phyloP scores from a whole-genome alignment of 2,888 invertebrate genomes.

The Saturnia pavonia region DNA sequence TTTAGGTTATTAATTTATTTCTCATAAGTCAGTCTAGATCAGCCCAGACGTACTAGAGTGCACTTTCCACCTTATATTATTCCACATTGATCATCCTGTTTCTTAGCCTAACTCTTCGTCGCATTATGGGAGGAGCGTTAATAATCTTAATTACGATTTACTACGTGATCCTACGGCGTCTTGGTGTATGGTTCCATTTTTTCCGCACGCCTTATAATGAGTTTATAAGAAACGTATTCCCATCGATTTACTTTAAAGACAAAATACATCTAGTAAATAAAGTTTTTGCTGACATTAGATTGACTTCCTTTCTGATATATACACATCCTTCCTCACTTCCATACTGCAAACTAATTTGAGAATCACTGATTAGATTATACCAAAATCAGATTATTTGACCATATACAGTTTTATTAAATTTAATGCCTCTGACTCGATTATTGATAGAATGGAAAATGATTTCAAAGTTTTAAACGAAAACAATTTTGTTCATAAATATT shows the following conservation, averaged over 20 bases:
- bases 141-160: too few relatives aligned
- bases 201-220: background rate
- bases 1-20: background rate
- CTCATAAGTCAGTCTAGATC: too few relatives aligned
- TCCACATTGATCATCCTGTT: too few relatives aligned
- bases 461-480: slow-evolving; percentile 1
- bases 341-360: too few relatives aligned
- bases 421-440: background rate
- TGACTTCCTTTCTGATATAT: too few relatives aligned
- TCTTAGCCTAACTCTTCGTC: too few relatives aligned
- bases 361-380: background rate
- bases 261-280: background rate
- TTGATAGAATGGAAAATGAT: background rate
- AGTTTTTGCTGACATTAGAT: too few relatives aligned
- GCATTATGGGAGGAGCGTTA: too few relatives aligned
- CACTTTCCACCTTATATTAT: too few relatives aligned
- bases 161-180: background rate
- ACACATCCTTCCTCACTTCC: too few relatives aligned
- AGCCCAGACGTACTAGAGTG: too few relatives aligned
- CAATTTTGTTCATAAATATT: background rate
- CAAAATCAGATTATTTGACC: background rate
- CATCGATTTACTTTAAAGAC: background rate
- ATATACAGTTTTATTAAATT: background rate
- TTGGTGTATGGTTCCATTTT: background rate
- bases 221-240: background rate